A percentile compares a stretch with the other conserved stretches of the same genome.
These are phyloP conservation scores for Monochamus alternatus DNA, from an alignment of 2,888 invertebrate genomes.

Conservation along the genomic window DNA sequence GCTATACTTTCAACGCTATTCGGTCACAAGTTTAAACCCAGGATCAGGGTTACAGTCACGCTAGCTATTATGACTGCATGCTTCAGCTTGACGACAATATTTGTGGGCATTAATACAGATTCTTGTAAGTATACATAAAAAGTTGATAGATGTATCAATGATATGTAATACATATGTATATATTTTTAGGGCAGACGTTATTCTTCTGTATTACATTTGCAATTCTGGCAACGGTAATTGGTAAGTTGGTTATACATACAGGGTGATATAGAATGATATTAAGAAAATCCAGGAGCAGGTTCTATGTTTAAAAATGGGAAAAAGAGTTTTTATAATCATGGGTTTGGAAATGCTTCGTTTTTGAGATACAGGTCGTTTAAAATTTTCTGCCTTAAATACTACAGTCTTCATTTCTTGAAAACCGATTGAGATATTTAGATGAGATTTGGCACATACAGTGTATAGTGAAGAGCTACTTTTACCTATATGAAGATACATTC, in stretches of 20 bases:
- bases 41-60: constrained; percentile 41
- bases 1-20: constrained; percentile 44
- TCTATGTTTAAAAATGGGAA: too few relatives aligned
- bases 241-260: constrained; percentile 1
- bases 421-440: too few relatives aligned
- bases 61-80: constrained; percentile 41
- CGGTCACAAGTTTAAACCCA: constrained; percentile 45
- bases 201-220: constrained; percentile 34
- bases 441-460: too few relatives aligned
- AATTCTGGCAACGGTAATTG: not conserved
- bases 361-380: too few relatives aligned
- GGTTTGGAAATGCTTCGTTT: too few relatives aligned
- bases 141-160: not conserved
- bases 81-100: constrained; percentile 45
- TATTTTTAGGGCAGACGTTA: constrained; percentile 42
- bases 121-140: constrained; percentile 43
- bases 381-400: too few relatives aligned
- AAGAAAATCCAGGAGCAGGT: too few relatives aligned
- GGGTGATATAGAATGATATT: too few relatives aligned
- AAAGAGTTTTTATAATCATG: too few relatives aligned
- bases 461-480: too few relatives aligned
- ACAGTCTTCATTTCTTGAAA: too few relatives aligned
- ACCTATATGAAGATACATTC: too few relatives aligned
- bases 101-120: constrained; percentile 49
- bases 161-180: constrained; percentile 6